Evolutionary conservation across 1,140 invertebrate species (phyloP), one percentile per base, ranked within the genome.

Genomic region (Temnothorax nylanderi): DNA sequence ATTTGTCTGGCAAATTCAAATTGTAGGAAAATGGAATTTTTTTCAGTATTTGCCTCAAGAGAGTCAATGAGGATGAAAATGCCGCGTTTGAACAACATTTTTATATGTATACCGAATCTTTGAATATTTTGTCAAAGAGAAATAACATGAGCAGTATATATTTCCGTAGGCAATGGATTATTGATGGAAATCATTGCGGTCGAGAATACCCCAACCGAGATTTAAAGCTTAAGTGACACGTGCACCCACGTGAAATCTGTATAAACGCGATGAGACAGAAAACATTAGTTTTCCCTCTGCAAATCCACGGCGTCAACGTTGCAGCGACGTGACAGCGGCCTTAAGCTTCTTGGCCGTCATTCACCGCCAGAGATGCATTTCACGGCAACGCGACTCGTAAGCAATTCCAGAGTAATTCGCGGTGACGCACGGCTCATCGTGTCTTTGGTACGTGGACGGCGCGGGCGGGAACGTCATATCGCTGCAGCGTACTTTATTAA

Each of bases 401-500:
- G 65, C 81, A 78, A 88, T 88, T 88, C 87, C 74, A 49, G 26
- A 56, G 56, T 69, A 85, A 88, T 86, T 86, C 74, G 87, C 81
- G 60, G 51, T 60, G 82, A 58, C 34, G 82, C 64, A 60, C 86
- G 81, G 56, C 74, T 65, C 82, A 88, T 47, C 81, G 74, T 71
- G 51, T 32, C 26, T 37, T 37, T n/a, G 47, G 78, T 75, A 84
- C 80, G 80, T 37, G 86, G 26, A 82, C 21, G 49, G 37, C 37
- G 49, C n/a, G 47, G 49, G 37, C 37, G 49, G 32, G 47, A 1
- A 64, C 41, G 60, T 85, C 75, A 78, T 60, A 44, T 75, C 54
- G 49, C 21, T 32, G 32, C 37, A 58, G 67, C 32, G 74, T 78
- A 88, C 89, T 93, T 93, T 92, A 93, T 93, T 93, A 93, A 92